A percentile compares a stretch with the other conserved stretches of the same genome.
phyloP scores from a whole-genome alignment of 2,888 invertebrate genomes.

The Dorcus hopei region DNA sequence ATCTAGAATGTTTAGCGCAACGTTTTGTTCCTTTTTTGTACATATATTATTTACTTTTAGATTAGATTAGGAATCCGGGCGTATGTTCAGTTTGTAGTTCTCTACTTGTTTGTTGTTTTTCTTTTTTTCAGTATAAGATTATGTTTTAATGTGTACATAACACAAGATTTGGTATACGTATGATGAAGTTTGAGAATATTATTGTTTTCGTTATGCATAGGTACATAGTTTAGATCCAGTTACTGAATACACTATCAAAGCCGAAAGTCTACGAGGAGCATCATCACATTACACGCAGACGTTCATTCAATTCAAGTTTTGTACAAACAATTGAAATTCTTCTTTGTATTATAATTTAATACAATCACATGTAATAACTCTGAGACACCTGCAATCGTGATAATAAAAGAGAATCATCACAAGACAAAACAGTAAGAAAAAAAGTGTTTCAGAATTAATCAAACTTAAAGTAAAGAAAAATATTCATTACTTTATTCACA shows the following conservation, averaged over 20 bases:
- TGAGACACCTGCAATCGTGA: too few species aligned
- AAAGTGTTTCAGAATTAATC: too few species aligned
- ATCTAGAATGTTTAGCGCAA: slow-evolving; percentile 44
- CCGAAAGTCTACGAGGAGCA: slow-evolving; percentile 8
- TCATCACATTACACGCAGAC: background rate
- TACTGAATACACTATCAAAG: slow-evolving; percentile 19
- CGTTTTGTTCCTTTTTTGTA: slow-evolving; percentile 51
- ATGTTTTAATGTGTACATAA: slow-evolving; percentile 41
- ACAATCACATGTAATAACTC: too few species aligned
- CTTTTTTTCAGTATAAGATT: slow-evolving; percentile 22
- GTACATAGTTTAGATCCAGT: slow-evolving; percentile 26
- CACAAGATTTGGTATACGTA: slow-evolving; percentile 49
- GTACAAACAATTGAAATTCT: too few species aligned
- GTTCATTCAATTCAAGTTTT: too few species aligned
- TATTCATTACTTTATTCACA: too few species aligned
- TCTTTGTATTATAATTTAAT: too few species aligned
- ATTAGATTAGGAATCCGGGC: slow-evolving; percentile 18
- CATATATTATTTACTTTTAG: slow-evolving; percentile 35
- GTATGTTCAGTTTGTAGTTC: slow-evolving; percentile 28
- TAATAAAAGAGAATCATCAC: too few species aligned
- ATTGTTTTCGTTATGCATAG: slow-evolving; percentile 46
- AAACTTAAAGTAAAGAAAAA: too few species aligned
- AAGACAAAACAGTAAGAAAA: too few species aligned
- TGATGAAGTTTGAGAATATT: slow-evolving; percentile 50
- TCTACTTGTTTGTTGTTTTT: slow-evolving; percentile 41